Conservation (phyloP, 1,140 invertebrate genomes). For the Atta texana region DNA sequence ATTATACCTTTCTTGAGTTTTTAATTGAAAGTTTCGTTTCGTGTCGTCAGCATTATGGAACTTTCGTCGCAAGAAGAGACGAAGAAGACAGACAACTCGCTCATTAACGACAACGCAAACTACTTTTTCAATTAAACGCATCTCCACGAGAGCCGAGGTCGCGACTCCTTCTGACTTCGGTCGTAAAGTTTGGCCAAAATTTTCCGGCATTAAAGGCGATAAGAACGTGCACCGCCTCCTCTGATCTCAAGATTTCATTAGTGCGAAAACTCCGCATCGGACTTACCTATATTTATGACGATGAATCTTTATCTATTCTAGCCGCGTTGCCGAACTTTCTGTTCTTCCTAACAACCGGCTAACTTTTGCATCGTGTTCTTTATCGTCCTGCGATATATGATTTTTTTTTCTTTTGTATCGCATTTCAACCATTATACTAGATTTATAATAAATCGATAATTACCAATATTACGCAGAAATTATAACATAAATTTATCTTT, state of each 20-base stretch:
- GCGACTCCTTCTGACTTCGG: slow-evolving; percentile 42
- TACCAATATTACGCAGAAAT: neutral
- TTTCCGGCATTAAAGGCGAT: slow-evolving; percentile 52
- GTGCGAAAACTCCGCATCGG: slow-evolving; percentile 33
- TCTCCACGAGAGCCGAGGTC: slow-evolving; percentile 30
- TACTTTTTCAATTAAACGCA: slow-evolving; percentile 63
- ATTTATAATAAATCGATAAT: slow-evolving; percentile 18
- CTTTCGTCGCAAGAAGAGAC: slow-evolving; percentile 13
- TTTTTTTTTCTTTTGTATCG: neutral
- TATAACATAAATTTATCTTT: slow-evolving; percentile 12
- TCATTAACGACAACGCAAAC: slow-evolving; percentile 61
- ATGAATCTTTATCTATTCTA: slow-evolving; percentile 50
- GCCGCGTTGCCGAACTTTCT: slow-evolving; percentile 28
- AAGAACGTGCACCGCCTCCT: slow-evolving; percentile 46
- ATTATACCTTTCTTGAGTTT: slow-evolving; percentile 12
- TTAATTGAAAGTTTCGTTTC: slow-evolving; percentile 57
- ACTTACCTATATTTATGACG: slow-evolving; percentile 35
- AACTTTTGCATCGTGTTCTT: slow-evolving; percentile 40
- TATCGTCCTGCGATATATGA: neutral
- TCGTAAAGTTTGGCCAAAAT: slow-evolving; percentile 58
- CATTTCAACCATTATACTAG: neutral
- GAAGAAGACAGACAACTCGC: slow-evolving; percentile 44
- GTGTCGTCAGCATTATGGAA: slow-evolving; percentile 41
- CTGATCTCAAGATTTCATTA: slow-evolving; percentile 58
- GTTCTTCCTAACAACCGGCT: slow-evolving; percentile 36